Evolutionary conservation across 2,113 vertebrate genomes (phyloP).

Genomic region (Urocolius indicus): DNA sequence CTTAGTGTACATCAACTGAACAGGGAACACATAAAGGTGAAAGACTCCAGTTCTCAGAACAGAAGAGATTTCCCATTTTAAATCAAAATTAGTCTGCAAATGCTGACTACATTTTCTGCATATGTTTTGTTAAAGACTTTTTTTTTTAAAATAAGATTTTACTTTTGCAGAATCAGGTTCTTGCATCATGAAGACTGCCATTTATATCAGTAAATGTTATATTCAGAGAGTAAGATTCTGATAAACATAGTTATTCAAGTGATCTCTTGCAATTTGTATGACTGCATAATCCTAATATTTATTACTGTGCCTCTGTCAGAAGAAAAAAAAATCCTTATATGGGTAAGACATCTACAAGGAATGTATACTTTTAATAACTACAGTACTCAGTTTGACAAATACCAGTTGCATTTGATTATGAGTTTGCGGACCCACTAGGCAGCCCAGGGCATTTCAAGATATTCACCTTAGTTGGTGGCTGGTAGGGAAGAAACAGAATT

Average conservation of each 20-base stretch:
- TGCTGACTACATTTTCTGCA: not conserved
- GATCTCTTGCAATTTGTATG: not conserved
- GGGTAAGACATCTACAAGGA: not conserved
- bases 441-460: not conserved
- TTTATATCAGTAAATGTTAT: not conserved
- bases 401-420: not conserved
- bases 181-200: not conserved
- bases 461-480: not conserved
- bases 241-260: not conserved
- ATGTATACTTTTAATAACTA: not conserved
- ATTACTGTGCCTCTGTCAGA: not conserved
- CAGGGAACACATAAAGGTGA: not conserved
- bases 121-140: not conserved
- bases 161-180: not conserved
- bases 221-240: not conserved
- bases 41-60: not conserved
- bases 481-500: not conserved
- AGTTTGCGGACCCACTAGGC: not conserved
- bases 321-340: conserved; percentile 7
- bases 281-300: conserved; percentile 32
- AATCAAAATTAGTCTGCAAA: not conserved
- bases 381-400: not conserved
- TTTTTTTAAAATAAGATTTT: not conserved
- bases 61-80: conserved; percentile 1
- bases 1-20: not conserved